Base-by-base conservation (phyloP, 35 echinoderm and acorn worm genomes). In the Apostichopus californicus region DNA sequence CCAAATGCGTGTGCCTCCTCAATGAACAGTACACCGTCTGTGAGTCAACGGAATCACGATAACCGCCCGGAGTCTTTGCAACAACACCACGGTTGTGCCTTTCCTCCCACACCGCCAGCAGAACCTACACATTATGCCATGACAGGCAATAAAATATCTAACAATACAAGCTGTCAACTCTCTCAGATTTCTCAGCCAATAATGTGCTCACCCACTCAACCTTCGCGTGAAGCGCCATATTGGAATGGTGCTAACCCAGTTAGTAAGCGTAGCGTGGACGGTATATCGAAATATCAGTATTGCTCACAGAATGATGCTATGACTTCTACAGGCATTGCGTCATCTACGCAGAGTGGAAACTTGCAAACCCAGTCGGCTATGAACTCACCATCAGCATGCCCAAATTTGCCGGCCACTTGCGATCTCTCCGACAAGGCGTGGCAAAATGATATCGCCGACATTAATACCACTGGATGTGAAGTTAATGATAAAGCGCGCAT, bases 401-500 rank as follows among this genome's bases (percentile, higher is more conserved):
- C 86, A 11, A 66, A 24, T 55, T 20, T 89, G 5, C 86, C 86
- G 10, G 22, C 57, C 58, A 89, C n/a, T 72, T 89, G 86, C 55
- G 77, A 78, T 59, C 59, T 91, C 3, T 77, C 71, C 4, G 77
- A 34, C 26, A 78, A 59, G 14, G 89, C 71, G 9, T 91, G 89
- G 89, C 89, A 91, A 24, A 79, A 78, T 61, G 77, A 79, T 25
- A 78, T 91, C 17, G 56, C 55, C 9, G 89, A 91, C 77, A 57
- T 91, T 13, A 91, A 56, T 79, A 18, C 89, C 6, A 79, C 52
- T 8, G 89, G 34, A n/a, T 89, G 63, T 54, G 71, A 58, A 23
- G 75, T 78, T 23, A 77, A 79, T 34, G 77, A 91, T 23, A 91
- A 91, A 79, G 83, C 73, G 22, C 81, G 83, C 81, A 94, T 95